These are phyloP conservation scores for Nansenia antarctica DNA, from an alignment of 2,113 vertebrate genomes.

Conservation along the genomic window DNA sequence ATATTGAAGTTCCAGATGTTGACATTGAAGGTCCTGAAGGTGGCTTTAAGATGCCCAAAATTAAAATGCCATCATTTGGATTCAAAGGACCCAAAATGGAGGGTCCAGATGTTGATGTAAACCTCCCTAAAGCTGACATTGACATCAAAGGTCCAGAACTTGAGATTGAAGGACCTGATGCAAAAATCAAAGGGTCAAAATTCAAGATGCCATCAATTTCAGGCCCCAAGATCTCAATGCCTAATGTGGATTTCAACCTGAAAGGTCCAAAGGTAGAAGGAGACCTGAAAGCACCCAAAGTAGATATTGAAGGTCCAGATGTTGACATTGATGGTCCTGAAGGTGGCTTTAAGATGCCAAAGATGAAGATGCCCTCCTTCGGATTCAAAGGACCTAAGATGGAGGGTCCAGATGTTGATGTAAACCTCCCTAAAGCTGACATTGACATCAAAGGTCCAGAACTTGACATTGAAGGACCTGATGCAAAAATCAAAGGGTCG, in stretches of 20 bases:
- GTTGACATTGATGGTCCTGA: not conserved
- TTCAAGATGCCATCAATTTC: slow-evolving; percentile 22
- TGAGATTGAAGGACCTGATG: slow-evolving; percentile 43
- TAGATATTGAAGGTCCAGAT: too few relatives aligned
- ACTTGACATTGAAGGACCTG: not conserved
- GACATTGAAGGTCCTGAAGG: slow-evolving; percentile 56
- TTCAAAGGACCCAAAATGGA: not conserved
- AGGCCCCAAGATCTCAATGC: slow-evolving; percentile 8
- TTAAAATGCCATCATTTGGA: slow-evolving; percentile 12
- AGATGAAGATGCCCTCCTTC: slow-evolving; percentile 11
- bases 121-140: slow-evolving; percentile 30
- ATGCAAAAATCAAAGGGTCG: not conserved
- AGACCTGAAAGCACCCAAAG: slow-evolving; percentile 3
- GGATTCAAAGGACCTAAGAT: slow-evolving; percentile 1
- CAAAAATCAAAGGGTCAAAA: slow-evolving; percentile 48
- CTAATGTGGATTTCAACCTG: not conserved
- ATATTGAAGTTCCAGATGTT: slow-evolving; percentile 18
- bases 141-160: slow-evolving; percentile 52
- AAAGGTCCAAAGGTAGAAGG: slow-evolving; percentile 10
- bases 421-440: not conserved
- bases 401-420: not conserved
- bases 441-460: slow-evolving; percentile 13
- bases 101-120: slow-evolving; percentile 18
- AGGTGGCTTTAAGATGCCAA: slow-evolving; percentile 13
- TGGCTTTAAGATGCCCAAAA: slow-evolving; percentile 62